A percentile compares a stretch with the other conserved stretches of the same genome.
phyloP scores from a whole-genome alignment of 2,888 invertebrate genomes.

The Troides aeacus region DNA sequence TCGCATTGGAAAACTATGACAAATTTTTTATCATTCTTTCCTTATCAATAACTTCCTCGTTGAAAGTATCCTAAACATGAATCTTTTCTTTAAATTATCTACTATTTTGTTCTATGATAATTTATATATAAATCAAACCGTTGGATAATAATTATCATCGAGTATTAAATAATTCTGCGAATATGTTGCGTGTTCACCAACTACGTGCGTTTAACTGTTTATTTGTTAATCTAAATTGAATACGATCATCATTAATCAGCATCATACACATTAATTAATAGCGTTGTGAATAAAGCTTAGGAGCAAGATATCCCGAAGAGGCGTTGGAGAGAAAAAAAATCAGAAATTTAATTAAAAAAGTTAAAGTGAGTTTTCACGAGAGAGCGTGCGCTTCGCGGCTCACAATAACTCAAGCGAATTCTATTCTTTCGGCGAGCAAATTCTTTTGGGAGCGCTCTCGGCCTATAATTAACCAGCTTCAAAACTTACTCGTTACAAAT shows the following conservation, averaged over 20 bases:
- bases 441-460: slow-evolving; percentile 46
- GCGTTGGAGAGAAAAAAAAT: slow-evolving; percentile 60
- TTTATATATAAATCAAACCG: too few relatives aligned
- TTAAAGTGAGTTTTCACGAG: slow-evolving; percentile 78
- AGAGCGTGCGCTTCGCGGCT: slow-evolving; percentile 60
- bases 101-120: background rate
- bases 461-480: slow-evolving; percentile 51
- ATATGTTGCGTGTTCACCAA: background rate
- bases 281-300: slow-evolving; percentile 70
- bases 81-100: background rate
- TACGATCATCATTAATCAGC: slow-evolving; percentile 58
- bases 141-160: too few relatives aligned
- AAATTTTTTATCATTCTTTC: background rate
- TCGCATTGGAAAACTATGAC: too few relatives aligned
- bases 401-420: slow-evolving; percentile 70
- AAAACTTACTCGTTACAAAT: slow-evolving; percentile 33
- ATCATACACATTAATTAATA: slow-evolving; percentile 71
- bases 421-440: slow-evolving; percentile 58
- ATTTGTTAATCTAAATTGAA: background rate
- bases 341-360: slow-evolving; percentile 79
- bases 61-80: background rate
- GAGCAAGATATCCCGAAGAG: slow-evolving; percentile 58
- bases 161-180: too few relatives aligned
- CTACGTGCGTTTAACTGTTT: background rate
- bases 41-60: background rate